Conservation (phyloP, 37 sponge, comb jelly and placozoan genomes). For the Diacarnus erythraeanus region DNA sequence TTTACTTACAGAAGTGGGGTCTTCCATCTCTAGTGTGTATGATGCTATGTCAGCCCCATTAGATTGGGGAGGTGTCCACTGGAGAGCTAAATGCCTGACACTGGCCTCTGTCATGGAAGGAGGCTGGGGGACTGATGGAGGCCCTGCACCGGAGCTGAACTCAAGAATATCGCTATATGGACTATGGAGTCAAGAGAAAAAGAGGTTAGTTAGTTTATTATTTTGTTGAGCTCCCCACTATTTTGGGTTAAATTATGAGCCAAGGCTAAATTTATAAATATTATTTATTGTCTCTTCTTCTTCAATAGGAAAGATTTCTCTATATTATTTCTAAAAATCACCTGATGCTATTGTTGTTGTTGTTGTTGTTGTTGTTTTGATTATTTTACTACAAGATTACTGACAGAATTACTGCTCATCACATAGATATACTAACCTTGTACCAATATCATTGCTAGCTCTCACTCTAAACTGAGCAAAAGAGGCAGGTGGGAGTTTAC, state of each 20-base stretch:
- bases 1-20: conserved; percentile 48
- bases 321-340: no score
- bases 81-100: conserved; percentile 13
- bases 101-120: conserved; percentile 24
- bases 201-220: no score
- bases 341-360: no score
- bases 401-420: no score
- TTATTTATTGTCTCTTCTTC: no score
- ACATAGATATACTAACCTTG: conserved; percentile 34
- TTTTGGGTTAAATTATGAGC: no score
- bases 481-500: conserved; percentile 23
- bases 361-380: no score
- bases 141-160: conserved; percentile 36
- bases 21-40: conserved; percentile 71
- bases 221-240: no score
- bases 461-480: conserved; percentile 51
- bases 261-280: no score
- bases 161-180: conserved; percentile 37
- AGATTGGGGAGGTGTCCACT: conserved; percentile 33
- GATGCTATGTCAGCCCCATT: conserved; percentile 24
- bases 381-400: no score
- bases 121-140: conserved; percentile 46
- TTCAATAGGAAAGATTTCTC: no score
- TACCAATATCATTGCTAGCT: conserved; percentile 39
- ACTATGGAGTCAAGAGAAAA: conserved; percentile 23